phyloP scores from a whole-genome alignment of 2,888 invertebrate genomes.

The Blera fallax region DNA sequence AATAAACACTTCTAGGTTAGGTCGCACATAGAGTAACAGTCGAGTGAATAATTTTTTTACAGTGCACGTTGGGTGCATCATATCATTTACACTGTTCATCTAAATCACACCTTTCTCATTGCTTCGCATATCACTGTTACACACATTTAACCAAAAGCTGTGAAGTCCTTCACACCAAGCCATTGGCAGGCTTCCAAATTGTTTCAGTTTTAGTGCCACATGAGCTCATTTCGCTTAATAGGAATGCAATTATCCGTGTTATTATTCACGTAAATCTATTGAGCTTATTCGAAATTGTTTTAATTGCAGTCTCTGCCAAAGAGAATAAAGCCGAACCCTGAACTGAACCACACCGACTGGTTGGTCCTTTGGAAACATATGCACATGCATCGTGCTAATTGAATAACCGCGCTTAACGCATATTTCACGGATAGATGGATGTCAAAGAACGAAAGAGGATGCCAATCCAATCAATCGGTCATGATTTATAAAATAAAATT shows the following conservation, averaged over 20 bases:
- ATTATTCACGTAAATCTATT: not conserved
- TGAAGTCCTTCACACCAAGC: not conserved
- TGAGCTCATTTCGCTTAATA: not conserved
- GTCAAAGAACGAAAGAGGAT: not conserved
- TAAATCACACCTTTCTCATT: no score
- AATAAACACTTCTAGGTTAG: no score
- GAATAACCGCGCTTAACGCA: not conserved
- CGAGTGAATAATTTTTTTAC: no score
- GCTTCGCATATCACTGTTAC: no score
- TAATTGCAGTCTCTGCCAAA: not conserved
- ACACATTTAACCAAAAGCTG: no score
- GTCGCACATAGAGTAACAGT: no score
- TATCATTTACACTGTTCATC: no score
- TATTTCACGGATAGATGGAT: not conserved
- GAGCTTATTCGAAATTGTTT: slow-evolving; percentile 4
- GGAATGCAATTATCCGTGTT: not conserved
- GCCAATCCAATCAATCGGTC: not conserved
- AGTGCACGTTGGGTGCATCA: no score
- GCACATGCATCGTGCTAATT: not conserved
- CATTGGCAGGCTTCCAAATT: not conserved
- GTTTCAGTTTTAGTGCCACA: not conserved
- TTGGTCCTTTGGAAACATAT: not conserved
- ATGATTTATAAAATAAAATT: not conserved
- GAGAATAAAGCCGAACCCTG: not conserved
- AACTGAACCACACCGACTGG: not conserved